These are phyloP conservation scores for Nematostella vectensis DNA, from an alignment of 92 coral and sea anemone species.

Conservation along the genomic window DNA sequence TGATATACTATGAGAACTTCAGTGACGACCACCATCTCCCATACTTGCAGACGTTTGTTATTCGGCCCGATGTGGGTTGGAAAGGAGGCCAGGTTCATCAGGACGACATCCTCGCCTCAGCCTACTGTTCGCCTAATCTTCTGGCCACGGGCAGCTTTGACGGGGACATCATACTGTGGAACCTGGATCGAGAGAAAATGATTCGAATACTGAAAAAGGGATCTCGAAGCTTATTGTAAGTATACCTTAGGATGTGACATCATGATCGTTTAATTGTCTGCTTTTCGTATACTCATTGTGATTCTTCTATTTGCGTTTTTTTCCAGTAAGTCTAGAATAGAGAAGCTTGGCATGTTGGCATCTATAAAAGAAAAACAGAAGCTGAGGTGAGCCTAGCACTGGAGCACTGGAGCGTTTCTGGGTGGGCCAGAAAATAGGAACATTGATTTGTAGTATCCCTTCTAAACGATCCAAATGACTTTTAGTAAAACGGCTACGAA, in stretches of 20 bases:
- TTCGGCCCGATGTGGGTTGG: slow-evolving; percentile 80
- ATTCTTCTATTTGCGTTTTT: too few species aligned
- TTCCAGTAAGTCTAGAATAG: slow-evolving; percentile 70
- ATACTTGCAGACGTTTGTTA: slow-evolving; percentile 62
- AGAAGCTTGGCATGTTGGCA: slow-evolving; percentile 61
- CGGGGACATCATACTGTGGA: slow-evolving; percentile 92
- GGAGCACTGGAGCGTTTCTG: too few species aligned
- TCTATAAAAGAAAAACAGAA: too few species aligned
- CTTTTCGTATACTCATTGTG: not conserved
- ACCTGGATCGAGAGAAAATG: slow-evolving; percentile 84
- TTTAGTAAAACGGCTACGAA: too few species aligned
- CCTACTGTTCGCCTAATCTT: slow-evolving; percentile 84
- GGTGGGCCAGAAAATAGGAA: too few species aligned
- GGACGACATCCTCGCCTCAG: slow-evolving; percentile 90
- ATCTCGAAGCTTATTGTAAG: slow-evolving; percentile 89
- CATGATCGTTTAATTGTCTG: not conserved
- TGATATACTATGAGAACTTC: too few species aligned
- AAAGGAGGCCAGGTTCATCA: slow-evolving; percentile 97
- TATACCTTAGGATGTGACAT: too few species aligned
- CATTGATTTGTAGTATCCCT: too few species aligned
- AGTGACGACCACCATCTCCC: too few species aligned
- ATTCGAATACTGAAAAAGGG: slow-evolving; percentile 79
- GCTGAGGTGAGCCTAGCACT: too few species aligned
- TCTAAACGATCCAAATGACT: too few species aligned
- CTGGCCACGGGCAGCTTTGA: slow-evolving; percentile 94